phyloP scores from a whole-genome alignment of 2,797 vertebrate genomes.

The Rhynchonycteris naso region DNA sequence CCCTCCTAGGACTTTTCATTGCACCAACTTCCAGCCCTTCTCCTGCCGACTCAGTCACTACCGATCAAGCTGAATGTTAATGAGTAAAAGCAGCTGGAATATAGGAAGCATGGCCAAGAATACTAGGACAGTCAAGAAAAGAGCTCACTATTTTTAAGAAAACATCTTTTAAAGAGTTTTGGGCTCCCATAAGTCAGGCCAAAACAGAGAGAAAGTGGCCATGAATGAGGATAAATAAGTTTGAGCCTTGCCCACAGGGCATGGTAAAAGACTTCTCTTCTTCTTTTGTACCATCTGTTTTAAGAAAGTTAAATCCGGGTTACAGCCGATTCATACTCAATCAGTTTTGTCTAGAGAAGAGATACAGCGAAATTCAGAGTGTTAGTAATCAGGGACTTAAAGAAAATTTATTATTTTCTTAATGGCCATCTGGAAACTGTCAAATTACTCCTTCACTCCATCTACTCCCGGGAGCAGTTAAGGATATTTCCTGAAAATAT shows the following conservation, averaged over 20 bases:
- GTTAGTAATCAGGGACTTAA: slow-evolving; percentile 27
- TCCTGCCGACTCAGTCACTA: slow-evolving; percentile 45
- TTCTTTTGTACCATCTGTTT: slow-evolving; percentile 73
- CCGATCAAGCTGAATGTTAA: slow-evolving; percentile 73
- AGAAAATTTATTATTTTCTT: slow-evolving; percentile 28
- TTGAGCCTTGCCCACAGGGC: slow-evolving; percentile 52
- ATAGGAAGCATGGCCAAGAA: slow-evolving; percentile 70
- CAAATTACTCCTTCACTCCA: slow-evolving; percentile 40
- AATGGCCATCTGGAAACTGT: slow-evolving; percentile 64
- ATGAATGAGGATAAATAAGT: slow-evolving; percentile 74
- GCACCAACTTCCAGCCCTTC: slow-evolving; percentile 56
- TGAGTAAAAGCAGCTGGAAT: slow-evolving; percentile 59
- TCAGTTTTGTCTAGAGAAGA: slow-evolving; percentile 49
- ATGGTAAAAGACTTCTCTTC: slow-evolving; percentile 60
- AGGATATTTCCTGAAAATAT: slow-evolving; percentile 42
- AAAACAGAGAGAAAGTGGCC: slow-evolving; percentile 75
- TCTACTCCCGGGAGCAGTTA: slow-evolving; percentile 62
- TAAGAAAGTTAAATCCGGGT: slow-evolving; percentile 68
- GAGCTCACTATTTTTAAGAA: slow-evolving; percentile 76
- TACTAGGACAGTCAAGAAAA: slow-evolving; percentile 75
- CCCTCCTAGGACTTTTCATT: slow-evolving; percentile 5
- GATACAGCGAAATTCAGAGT: background rate
- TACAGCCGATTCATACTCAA: slow-evolving; percentile 39
- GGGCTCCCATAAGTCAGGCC: slow-evolving; percentile 79
- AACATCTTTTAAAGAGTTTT: slow-evolving; percentile 80